Conservation (phyloP, 2,888 invertebrate species). For the Sarcophaga subvicina region DNA sequence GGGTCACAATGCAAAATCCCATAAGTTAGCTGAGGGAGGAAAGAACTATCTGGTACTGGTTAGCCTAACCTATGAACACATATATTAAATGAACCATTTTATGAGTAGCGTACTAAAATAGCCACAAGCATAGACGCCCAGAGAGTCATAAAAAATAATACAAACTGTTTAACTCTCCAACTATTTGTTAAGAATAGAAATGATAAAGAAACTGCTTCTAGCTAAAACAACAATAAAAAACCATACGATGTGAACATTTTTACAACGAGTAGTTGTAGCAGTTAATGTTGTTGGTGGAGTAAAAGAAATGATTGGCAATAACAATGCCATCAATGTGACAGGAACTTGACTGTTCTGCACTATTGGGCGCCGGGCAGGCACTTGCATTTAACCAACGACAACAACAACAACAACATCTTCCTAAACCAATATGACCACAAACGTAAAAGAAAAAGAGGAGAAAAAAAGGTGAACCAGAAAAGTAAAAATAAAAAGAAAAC, state of each 20-base stretch:
- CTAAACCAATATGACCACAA: not conserved
- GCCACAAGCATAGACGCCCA: constrained; percentile 19
- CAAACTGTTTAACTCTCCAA: constrained; percentile 35
- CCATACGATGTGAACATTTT: constrained; percentile 61
- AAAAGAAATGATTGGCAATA: constrained; percentile 60
- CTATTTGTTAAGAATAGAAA: constrained; percentile 15
- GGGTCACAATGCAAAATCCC: too few species aligned
- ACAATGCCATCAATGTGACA: constrained; percentile 68
- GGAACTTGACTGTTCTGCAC: constrained; percentile 67
- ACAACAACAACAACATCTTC: not conserved
- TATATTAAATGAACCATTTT: not conserved
- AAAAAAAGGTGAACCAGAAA: not conserved
- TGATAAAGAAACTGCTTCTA: constrained; percentile 31
- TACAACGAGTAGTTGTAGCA: not conserved
- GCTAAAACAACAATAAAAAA: constrained; percentile 20
- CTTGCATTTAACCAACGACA: constrained; percentile 47
- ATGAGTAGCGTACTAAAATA: not conserved
- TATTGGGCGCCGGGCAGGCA: constrained; percentile 68
- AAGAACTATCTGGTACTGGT: too few species aligned
- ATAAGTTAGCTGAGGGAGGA: too few species aligned
- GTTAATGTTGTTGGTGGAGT: not conserved
- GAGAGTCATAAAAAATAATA: constrained; percentile 37
- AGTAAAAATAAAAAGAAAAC: not conserved
- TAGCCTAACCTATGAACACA: not conserved
- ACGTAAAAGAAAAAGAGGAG: not conserved